Evolutionary conservation across 2,113 vertebrate species (phyloP).

Genomic region (Cyprinodon variegatus): DNA sequence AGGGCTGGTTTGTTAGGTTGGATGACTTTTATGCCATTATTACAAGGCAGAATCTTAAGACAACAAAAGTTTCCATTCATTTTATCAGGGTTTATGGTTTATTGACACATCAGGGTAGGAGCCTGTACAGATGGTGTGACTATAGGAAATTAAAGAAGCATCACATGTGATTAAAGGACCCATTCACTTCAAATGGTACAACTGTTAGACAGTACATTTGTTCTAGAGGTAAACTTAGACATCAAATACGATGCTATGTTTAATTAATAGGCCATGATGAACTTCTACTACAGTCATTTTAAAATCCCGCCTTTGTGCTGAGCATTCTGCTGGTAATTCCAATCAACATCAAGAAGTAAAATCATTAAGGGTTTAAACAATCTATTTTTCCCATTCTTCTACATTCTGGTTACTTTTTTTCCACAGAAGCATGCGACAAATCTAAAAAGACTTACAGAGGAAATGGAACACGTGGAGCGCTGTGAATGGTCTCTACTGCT

Average conservation of each 20-base stretch:
- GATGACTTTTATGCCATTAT: background rate
- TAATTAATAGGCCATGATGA: conserved; percentile 7
- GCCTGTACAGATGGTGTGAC: background rate
- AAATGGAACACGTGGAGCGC: background rate
- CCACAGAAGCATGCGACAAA: background rate
- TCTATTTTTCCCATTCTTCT: background rate
- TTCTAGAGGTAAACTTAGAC: background rate
- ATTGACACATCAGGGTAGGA: background rate
- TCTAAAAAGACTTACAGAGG: background rate
- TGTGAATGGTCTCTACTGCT: conserved; percentile 3
- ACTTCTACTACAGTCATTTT: conserved; percentile 37
- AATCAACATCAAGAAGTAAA: background rate
- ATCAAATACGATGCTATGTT: background rate
- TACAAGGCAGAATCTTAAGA: background rate
- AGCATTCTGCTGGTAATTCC: conserved; percentile 23
- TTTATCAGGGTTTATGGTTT: background rate
- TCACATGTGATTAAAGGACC: background rate
- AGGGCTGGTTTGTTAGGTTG: background rate
- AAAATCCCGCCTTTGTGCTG: conserved; percentile 24
- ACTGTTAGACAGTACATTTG: too few relatives aligned
- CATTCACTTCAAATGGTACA: background rate
- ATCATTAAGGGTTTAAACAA: too few relatives aligned
- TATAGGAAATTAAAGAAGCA: background rate
- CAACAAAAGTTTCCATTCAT: background rate
- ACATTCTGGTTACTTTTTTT: background rate